Percentiles rank a stretch among this genome's conserved stretches.
Conservation (phyloP, 2,888 invertebrate genomes). For the Endomychus coccineus region DNA sequence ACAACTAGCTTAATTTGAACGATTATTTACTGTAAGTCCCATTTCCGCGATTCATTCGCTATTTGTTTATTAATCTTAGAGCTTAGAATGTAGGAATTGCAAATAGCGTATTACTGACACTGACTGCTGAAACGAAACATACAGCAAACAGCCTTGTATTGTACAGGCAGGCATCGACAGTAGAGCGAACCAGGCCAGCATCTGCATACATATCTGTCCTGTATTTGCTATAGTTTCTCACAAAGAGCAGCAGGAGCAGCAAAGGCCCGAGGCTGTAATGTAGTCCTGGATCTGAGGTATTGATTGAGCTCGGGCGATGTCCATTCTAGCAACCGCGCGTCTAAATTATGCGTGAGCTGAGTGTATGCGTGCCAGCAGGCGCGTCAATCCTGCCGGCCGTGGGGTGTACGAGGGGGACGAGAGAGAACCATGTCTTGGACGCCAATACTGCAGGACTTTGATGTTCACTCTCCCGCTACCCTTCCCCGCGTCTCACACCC, state of each 20-base stretch:
- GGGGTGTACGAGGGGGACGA: slow-evolving; percentile 12
- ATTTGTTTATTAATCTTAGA: no score
- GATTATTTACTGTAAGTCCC: no score
- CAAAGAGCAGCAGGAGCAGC: slow-evolving; percentile 11
- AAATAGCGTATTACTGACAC: no score
- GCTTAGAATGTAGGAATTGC: no score
- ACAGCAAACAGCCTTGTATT: no score
- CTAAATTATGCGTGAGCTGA: slow-evolving; percentile 47
- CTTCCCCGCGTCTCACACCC: slow-evolving; percentile 24
- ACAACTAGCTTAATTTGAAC: no score
- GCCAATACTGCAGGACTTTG: slow-evolving; percentile 35
- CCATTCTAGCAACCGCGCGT: slow-evolving; percentile 46
- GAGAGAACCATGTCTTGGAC: slow-evolving; percentile 29
- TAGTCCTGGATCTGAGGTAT: slow-evolving; percentile 42
- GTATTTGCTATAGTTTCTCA: slow-evolving; percentile 7
- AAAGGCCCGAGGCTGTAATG: slow-evolving; percentile 31
- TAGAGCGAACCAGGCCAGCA: no score
- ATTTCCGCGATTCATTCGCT: no score
- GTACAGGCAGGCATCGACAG: no score
- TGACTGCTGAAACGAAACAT: no score
- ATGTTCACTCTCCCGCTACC: slow-evolving; percentile 34
- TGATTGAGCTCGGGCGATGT: slow-evolving; percentile 44
- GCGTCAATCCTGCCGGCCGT: slow-evolving; percentile 33
- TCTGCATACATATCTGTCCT: no score
- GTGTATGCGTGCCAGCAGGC: slow-evolving; percentile 43